Evolutionary conservation across 2,113 vertebrate species (phyloP).

Genomic region (Carassius gibelio): DNA sequence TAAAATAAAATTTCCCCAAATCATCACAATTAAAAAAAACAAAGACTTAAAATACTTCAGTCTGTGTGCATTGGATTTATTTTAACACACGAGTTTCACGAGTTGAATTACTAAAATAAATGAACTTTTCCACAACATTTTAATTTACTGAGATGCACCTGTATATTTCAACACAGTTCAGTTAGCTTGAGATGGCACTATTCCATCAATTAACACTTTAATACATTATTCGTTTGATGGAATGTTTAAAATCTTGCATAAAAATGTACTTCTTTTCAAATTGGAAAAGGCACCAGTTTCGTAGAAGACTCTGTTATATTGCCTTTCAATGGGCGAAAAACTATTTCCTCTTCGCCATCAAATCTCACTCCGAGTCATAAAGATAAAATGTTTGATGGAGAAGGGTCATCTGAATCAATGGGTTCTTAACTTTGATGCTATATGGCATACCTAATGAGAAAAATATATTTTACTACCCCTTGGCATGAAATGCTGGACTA

Average conservation of each 20-base stretch:
- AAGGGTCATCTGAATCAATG: slow-evolving; percentile 67
- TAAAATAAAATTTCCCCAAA: too few species aligned
- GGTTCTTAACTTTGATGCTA: slow-evolving; percentile 67
- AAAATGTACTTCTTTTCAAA: slow-evolving; percentile 10
- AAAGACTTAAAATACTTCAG: too few species aligned
- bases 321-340: slow-evolving; percentile 31
- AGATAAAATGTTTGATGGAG: slow-evolving; percentile 57
- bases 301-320: slow-evolving; percentile 4
- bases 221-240: background rate
- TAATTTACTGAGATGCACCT: too few species aligned
- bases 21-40: too few species aligned
- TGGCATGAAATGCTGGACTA: slow-evolving; percentile 68
- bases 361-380: slow-evolving; percentile 56
- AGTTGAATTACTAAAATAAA: too few species aligned
- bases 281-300: slow-evolving; percentile 4
- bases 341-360: slow-evolving; percentile 53
- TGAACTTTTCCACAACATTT: too few species aligned
- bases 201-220: background rate
- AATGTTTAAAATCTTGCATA: background rate
- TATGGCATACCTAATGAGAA: slow-evolving; percentile 70
- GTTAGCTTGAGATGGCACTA: too few species aligned
- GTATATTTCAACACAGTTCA: too few species aligned
- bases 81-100: too few species aligned
- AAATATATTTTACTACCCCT: slow-evolving; percentile 65
- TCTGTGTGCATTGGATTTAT: too few species aligned